phyloP scores from a whole-genome alignment of 2,888 invertebrate genomes.

The Hyposoter didymator region DNA sequence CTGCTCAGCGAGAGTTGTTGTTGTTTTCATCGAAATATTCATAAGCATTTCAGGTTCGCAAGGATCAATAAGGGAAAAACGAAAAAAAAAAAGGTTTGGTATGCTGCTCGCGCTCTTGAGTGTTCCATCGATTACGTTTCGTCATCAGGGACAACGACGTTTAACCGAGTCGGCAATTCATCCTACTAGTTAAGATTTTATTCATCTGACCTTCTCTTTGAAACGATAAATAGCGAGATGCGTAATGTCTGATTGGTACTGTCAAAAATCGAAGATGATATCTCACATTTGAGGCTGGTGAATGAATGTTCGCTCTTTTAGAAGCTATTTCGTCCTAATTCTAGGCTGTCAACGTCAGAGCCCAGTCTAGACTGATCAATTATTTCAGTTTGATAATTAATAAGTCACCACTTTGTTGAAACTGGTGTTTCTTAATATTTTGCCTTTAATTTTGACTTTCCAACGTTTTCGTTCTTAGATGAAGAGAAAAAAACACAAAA shows the following conservation, averaged over 20 bases:
- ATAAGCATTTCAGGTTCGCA: not conserved
- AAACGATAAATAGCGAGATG: not conserved
- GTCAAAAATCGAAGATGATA: slow-evolving; percentile 3
- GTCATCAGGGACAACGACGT: not conserved
- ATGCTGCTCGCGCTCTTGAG: not conserved
- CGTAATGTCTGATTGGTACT: not conserved
- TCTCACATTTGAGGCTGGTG: not conserved
- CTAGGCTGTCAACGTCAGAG: not conserved
- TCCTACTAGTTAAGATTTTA: not conserved
- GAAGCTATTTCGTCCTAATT: not conserved
- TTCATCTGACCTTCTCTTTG: not conserved
- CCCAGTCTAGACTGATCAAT: not conserved
- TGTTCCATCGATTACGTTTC: not conserved
- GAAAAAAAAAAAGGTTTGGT: not conserved
- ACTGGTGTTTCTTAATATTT: no score
- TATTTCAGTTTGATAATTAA: not conserved
- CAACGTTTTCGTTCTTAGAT: not conserved
- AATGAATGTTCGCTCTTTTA: not conserved
- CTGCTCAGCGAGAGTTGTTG: not conserved
- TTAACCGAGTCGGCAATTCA: not conserved
- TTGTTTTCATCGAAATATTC: not conserved
- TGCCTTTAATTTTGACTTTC: not conserved
- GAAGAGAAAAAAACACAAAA: no score
- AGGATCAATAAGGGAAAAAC: not conserved
- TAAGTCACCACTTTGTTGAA: not conserved